Percentiles rank a stretch among this genome's conserved stretches.
phyloP scores from a whole-genome alignment of 2,888 invertebrate genomes.

The Eristalinus sepulchralis region DNA sequence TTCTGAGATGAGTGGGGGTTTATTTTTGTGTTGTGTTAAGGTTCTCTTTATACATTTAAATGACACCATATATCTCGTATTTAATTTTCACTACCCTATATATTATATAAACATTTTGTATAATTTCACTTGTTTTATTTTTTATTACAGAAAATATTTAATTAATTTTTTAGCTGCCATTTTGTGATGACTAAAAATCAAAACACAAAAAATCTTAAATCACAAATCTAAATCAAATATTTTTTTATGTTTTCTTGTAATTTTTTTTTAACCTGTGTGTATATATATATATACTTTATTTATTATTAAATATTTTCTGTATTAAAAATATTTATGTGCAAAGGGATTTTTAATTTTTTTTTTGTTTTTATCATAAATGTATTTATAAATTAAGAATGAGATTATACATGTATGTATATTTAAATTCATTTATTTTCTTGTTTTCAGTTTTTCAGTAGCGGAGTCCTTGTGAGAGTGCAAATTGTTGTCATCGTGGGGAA shows the following conservation, averaged over 20 bases:
- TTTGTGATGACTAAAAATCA: conserved; percentile 56
- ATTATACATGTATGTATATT: conserved; percentile 1
- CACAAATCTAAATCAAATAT: background rate
- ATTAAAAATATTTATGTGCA: conserved; percentile 38
- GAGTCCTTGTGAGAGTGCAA: conserved; percentile 31
- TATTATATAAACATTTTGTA: background rate
- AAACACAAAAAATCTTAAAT: conserved; percentile 31
- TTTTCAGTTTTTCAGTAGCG: background rate
- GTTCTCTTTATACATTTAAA: conserved; percentile 5
- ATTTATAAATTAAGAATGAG: conserved; percentile 67
- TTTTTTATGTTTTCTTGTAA: background rate
- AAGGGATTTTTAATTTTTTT: background rate
- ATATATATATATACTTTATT: background rate
- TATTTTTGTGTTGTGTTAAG: background rate
- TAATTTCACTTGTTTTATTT: background rate
- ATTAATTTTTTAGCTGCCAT: conserved; percentile 62
- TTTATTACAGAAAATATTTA: conserved; percentile 70
- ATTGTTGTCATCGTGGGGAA: conserved; percentile 45
- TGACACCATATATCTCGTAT: conserved; percentile 67
- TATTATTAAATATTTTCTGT: conserved; percentile 68
- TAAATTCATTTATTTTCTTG: background rate
- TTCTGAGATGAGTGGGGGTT: background rate
- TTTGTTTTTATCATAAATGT: conserved; percentile 47
- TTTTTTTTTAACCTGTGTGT: background rate
- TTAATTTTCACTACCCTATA: conserved; percentile 44